phyloP scores from a whole-genome alignment of 2,797 vertebrate genomes.

The Schizopygopsis malacanthus region DNA sequence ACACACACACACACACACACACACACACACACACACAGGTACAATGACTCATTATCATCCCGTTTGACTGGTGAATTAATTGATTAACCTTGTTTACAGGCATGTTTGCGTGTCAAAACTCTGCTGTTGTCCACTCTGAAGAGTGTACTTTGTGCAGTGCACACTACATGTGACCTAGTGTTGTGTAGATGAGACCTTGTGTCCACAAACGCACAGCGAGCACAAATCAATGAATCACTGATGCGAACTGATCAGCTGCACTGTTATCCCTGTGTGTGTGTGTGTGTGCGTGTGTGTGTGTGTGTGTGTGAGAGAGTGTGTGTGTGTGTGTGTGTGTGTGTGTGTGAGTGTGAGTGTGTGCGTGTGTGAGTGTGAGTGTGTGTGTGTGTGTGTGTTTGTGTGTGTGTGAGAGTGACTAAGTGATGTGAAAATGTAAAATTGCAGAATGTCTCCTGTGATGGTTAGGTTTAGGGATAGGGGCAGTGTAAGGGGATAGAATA shows the following conservation, averaged over 20 bases:
- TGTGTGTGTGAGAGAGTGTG: too few species aligned
- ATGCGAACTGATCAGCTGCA: not conserved
- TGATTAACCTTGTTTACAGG: slow-evolving; percentile 37
- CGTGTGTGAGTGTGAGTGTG: too few species aligned
- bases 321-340: too few species aligned
- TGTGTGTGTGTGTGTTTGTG: too few species aligned
- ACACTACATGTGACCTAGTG: not conserved
- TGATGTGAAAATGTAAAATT: too few species aligned
- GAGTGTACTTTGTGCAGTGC: not conserved
- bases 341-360: too few species aligned
- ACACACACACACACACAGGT: not conserved
- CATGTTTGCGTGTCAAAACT: not conserved
- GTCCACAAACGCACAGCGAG: not conserved
- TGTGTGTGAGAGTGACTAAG: too few species aligned
- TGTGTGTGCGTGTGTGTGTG: not conserved
- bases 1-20: not conserved
- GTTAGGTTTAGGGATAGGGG: too few species aligned
- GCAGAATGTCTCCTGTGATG: too few species aligned
- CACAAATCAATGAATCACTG: slow-evolving; percentile 2
- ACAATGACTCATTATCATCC: not conserved
- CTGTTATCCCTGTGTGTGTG: not conserved
- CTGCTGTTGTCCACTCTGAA: not conserved
- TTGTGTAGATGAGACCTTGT: not conserved
- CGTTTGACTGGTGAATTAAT: not conserved
- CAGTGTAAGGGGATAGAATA: too few species aligned